Base-by-base conservation (phyloP, 2,113 vertebrate genomes). In the Chaetodon trifascialis region DNA sequence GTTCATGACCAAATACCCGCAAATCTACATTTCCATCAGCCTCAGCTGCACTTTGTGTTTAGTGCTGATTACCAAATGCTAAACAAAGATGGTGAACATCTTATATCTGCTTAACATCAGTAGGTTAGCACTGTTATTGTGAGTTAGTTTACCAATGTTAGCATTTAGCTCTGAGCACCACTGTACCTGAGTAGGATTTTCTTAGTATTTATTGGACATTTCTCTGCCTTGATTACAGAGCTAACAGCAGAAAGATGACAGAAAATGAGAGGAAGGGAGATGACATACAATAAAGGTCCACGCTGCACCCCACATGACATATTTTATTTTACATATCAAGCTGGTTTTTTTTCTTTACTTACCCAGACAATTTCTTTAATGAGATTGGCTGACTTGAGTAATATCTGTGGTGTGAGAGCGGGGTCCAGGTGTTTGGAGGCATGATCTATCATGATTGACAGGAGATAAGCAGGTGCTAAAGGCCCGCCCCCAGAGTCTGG, bases 291-390 rank as follows among this genome's bases (percentile, higher is more conserved):
- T 44, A 60, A 16, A 47, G 19, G 6, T 56, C 30, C 14, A 52
- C 10, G 0, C 36, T 55, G 44, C n/a, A n/a, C 30, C 30, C 30
- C 30, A 2, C 30, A 30, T 30, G 30, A 2, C 30, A 30, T 10
- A 6, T 7, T 42, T 42, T 9, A 42, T 66, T n/a, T 56, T 10
- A 30, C 49, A 75, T 73, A 49, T 71, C 1, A 2, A 51, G 25
- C 10, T 60, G 6, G 44, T 21, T 7, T 55, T 46, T 42, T 70
- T 21, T 30, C 12, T 64, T 56, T 64, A 90, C 96, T 96, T 93
- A 97, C 97, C 97, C 97, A 98, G 84, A 97, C 97, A 14, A 96
- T 96, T 85, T 96, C 96, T 90, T 97, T 97, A 83, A 98, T 96
- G 36, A 96, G 94, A 80, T 96, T 96, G 82, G 97, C 97, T 52